Conservation (phyloP, 2,797 vertebrate species). For the Luscinia luscinia region DNA sequence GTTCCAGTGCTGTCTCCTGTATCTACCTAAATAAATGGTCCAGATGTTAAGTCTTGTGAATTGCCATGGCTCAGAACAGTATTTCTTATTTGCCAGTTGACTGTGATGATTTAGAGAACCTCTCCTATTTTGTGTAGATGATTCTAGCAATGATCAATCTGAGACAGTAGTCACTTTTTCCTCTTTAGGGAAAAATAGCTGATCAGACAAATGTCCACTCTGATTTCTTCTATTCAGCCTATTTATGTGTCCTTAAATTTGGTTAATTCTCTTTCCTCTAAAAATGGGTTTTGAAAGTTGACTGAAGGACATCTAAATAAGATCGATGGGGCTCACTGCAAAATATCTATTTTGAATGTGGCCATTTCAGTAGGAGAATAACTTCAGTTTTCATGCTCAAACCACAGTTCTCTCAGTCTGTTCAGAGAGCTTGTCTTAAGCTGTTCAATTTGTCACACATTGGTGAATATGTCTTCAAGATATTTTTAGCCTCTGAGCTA, state of each 20-base stretch:
- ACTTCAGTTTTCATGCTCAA: not conserved
- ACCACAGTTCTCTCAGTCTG: not conserved
- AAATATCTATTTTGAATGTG: not conserved
- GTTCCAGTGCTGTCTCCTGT: not conserved
- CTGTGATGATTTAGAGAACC: not conserved
- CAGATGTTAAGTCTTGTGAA: not conserved
- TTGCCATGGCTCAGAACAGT: not conserved
- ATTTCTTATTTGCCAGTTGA: not conserved
- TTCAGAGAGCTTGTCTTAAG: not conserved
- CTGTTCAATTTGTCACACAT: not conserved
- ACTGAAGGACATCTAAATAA: not conserved
- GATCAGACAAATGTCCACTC: not conserved
- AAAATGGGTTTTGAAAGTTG: not conserved
- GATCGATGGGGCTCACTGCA: not conserved
- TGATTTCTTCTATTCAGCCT: not conserved
- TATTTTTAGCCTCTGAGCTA: not conserved
- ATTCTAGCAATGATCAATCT: not conserved
- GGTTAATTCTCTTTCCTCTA: not conserved
- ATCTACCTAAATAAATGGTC: not conserved
- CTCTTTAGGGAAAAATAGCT: not conserved
- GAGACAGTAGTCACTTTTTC: not conserved
- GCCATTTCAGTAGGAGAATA: not conserved
- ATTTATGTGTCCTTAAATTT: not conserved
- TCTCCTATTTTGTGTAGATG: not conserved
- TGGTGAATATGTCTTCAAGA: not conserved